Conservation (phyloP, 2,888 invertebrate species). For the Diarsia dahlii region DNA sequence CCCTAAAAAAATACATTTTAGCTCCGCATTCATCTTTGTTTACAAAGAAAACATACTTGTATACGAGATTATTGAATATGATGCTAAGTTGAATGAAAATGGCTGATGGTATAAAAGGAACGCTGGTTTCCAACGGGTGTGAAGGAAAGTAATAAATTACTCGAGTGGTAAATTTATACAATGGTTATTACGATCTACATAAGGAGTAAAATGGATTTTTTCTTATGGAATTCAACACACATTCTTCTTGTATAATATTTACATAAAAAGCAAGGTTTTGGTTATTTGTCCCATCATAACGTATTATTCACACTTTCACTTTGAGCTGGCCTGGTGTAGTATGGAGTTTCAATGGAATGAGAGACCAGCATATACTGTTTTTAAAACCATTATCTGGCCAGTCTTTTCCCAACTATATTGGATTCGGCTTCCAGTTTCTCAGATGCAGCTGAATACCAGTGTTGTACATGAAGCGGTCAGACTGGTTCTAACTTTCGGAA, state of each 20-base stretch:
- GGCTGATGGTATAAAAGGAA: background rate
- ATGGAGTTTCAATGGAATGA: background rate
- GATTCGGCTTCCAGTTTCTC: too few species aligned
- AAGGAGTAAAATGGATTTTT: background rate
- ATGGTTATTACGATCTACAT: constrained; percentile 6
- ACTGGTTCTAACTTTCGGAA: too few species aligned
- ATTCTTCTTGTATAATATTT: background rate
- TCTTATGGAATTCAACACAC: background rate
- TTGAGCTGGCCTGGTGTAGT: background rate
- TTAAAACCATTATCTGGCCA: too few species aligned
- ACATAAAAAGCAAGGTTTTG: background rate
- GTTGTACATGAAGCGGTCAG: too few species aligned
- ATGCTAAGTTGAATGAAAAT: constrained; percentile 20
- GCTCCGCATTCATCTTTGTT: constrained; percentile 46
- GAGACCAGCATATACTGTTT: background rate
- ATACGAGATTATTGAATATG: constrained; percentile 39
- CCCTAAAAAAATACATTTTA: constrained; percentile 60
- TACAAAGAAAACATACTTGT: constrained; percentile 54
- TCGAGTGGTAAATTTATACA: constrained; percentile 3
- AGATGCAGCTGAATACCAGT: too few species aligned
- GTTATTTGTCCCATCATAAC: background rate
- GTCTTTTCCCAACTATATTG: too few species aligned
- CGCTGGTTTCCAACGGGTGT: background rate
- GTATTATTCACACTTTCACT: too few species aligned
- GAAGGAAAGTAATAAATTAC: constrained; percentile 23